Evolutionary conservation across 2,888 invertebrate genomes (phyloP).

Genomic region (Drosophila suboccidentalis): DNA sequence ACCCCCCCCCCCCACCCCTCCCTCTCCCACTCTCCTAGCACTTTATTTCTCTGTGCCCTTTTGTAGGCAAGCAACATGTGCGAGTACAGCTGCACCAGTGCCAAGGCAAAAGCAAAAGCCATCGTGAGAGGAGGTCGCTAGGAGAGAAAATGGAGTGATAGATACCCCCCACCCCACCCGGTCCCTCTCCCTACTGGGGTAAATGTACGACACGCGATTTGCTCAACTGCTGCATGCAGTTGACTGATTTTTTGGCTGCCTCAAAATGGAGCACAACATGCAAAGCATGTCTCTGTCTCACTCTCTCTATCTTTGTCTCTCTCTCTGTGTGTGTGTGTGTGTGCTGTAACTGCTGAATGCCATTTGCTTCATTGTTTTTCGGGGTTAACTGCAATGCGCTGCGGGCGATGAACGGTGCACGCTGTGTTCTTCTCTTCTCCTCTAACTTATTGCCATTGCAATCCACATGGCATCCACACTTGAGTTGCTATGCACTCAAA

Average conservation of each 20-base stretch:
- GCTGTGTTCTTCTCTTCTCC: neutral
- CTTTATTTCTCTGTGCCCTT: neutral
- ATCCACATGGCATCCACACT: constrained; percentile 20
- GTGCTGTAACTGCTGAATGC: constrained; percentile 40
- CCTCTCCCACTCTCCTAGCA: neutral
- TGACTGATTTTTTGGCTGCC: constrained; percentile 65
- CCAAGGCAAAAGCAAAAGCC: constrained; percentile 29
- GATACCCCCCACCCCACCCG: neutral
- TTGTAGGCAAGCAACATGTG: constrained; percentile 51
- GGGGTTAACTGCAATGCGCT: constrained; percentile 80
- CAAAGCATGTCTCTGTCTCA: constrained; percentile 25
- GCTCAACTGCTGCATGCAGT: constrained; percentile 66
- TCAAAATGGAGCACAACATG: constrained; percentile 72
- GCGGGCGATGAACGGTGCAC: constrained; percentile 52
- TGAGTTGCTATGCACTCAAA: neutral
- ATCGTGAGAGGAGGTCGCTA: neutral
- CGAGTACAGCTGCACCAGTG: constrained; percentile 61
- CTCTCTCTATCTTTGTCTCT: neutral
- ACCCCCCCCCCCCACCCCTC: neutral
- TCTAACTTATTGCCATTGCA: constrained; percentile 11
- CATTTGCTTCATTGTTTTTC: constrained; percentile 77
- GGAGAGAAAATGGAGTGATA: neutral
- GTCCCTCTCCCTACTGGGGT: neutral
- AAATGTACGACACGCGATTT: constrained; percentile 60
- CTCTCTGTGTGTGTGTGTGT: constrained; percentile 6